Evolutionary conservation across 1,140 invertebrate species (phyloP), one percentile per base, ranked within the genome.

Genomic region (Helicoverpa zea): DNA sequence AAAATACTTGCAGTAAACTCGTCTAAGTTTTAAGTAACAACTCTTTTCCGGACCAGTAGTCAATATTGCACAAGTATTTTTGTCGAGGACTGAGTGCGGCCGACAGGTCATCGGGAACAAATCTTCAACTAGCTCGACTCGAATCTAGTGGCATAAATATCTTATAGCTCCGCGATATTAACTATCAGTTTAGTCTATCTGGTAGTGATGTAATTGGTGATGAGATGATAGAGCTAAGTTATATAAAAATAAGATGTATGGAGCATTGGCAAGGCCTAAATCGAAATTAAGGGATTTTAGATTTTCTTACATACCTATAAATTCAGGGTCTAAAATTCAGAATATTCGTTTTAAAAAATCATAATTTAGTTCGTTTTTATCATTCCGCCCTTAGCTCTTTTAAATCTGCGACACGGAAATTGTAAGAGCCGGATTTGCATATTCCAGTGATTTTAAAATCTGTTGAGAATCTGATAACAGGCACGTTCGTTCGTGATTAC

Each of bases 31-130:
- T 35, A 35, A 35, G 61, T 77, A 79, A 79, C 76, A 79, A 70
- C 76, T 79, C 64, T 58, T 79, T 56, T 58, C 51, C 63, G 76
- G 75, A 35, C n/a, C 76, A 73, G 9, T 66, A 81, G 74, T 81
- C 80, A 70, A 81, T 77, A 81, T 72, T 66, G 80, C 18, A 75
- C 66, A 68, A 79, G 70, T 82, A 70, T 82, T 82, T 82, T 54
- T 64, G 68, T 58, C 58, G 49, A 61, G 78, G 47, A 84, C 30
- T 35, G 72, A 66, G 68, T 87, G 87, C 52, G 63, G 51, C 58
- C 49, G 84, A 84, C 81, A 84, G 85, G 74, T 80, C 82, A 88
- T 84, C 82, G 82, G 79, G 81, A 86, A 90, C 86, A 91, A 90
- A 87, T 90, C 84, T 87, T 76, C 68, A 80, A 86, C 83, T 84